Base-by-base conservation (phyloP, 2,113 vertebrate genomes). In the Leptosomus discolor region DNA sequence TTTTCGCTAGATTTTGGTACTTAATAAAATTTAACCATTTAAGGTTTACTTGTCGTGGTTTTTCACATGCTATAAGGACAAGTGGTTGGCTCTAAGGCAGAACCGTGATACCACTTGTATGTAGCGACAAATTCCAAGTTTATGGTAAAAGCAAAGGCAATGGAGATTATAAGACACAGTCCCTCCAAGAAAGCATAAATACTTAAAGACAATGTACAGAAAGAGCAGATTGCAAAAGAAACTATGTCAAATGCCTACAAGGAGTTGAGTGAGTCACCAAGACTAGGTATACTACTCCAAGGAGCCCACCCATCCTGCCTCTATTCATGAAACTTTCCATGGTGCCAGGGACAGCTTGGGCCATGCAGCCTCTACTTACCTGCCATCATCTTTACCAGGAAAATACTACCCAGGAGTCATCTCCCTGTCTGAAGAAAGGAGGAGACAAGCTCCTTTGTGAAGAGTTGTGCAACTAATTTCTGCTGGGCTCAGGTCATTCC, bases 11-110 rank as follows among this genome's bases (percentile, higher is more conserved):
- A 93, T 95, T 97, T 96, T 65, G 20, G 46, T 95, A 78, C 54
- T 93, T 94, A 73, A 77, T 93, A 81, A 79, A 95, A 19, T 68
- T 95, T 97, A 97, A 97, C 97, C 30, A 57, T 93, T 93, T 87
- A 91, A 68, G 7, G 10, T 71, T 65, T 85, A 56, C 8, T 15
- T 92, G 12, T 48, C 73, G 30, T 45, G 45, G 54, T 92, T 94
- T 77, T 93, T 89, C 54, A 51, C 32, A 29, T 54, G n/a, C 37
- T 84, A 0, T 26, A 48, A 64, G 37, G 45, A 65, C 14, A 83
- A 87, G 39, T 22, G 60, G 9, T 39, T 82, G 34, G 13, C 26
- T 92, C 11, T 77, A 54, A 57, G 26, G 30, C 58, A 81, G 34
- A 50, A 46, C 24, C 14, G 27, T 16, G 32, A 18, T 41, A 60